phyloP scores from a whole-genome alignment of 1,140 invertebrate genomes.

The Diachasmimorpha longicaudata region DNA sequence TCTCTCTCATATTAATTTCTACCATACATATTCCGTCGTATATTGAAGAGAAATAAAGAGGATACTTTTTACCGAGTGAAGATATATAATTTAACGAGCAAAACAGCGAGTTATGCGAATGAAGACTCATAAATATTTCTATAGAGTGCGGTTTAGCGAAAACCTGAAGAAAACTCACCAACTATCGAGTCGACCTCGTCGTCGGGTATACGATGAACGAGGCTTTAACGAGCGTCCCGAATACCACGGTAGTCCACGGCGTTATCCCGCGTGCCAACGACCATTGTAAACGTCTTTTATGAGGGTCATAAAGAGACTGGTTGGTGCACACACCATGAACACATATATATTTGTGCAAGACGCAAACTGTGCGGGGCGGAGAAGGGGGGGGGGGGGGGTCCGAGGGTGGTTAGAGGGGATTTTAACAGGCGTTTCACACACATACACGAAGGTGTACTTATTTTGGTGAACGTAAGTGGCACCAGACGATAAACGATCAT shows the following conservation, averaged over 20 bases:
- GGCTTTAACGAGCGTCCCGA: conserved; percentile 43
- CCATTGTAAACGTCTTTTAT: conserved; percentile 43
- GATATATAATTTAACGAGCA: conserved; percentile 5
- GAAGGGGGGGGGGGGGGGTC: no score
- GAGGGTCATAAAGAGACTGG: conserved; percentile 35
- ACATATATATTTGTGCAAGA: conserved; percentile 4
- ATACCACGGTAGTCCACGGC: conserved; percentile 32
- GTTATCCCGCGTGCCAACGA: conserved; percentile 37
- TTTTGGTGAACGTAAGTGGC: neutral
- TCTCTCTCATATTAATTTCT: neutral
- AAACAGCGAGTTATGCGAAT: conserved; percentile 15
- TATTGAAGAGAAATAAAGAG: neutral
- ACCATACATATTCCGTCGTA: neutral
- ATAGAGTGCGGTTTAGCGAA: conserved; percentile 23
- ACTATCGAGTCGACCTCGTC: conserved; percentile 5
- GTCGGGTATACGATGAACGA: conserved; percentile 11
- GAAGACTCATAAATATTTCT: conserved; percentile 24
- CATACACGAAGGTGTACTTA: neutral
- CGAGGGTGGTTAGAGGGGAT: no score
- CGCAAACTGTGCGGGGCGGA: no score
- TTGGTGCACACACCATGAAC: conserved; percentile 36
- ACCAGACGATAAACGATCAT: conserved; percentile 14
- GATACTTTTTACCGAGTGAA: conserved; percentile 14
- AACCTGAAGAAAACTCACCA: neutral
- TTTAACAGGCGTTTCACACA: neutral